Base-by-base conservation (phyloP, 2,797 vertebrate species). In the Scolopax bukidnonensis region DNA sequence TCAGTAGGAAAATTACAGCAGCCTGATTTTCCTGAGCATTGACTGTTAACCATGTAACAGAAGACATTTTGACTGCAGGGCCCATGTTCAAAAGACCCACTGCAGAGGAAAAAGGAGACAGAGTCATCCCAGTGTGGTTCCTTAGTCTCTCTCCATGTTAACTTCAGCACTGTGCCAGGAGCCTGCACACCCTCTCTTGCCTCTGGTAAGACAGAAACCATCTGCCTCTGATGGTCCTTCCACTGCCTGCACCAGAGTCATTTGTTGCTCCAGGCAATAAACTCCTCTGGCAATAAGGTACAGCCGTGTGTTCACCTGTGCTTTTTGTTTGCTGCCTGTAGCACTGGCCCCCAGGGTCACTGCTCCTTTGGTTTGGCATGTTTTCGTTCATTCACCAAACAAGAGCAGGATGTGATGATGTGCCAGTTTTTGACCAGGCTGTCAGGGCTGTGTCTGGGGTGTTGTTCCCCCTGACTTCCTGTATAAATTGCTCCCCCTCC, bases 241-340 rank as follows among this genome's bases (percentile, higher is more conserved):
- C 15, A 12, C 50, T 16, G 13, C 24, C 9, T 6, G 27, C 25
- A 6, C 2, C 6, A 51, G 23, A 60, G 19, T 41, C 8, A 0
- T 27, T 48, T 48, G 27, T 77, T 90, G 78, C 57, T 76, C 33
- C 33, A 45, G 65, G 82, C 43, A 75, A 10, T 23, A 47, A 11
- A 47, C 16, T 48, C 9, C 45, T 64, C 28, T 53, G 59, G 53
- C 32, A 19, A 3, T 41, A 54, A 54, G n/a, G 54, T 36, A 40
- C 40, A 36, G 27, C 68, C 0, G 1, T 33, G 64, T 9, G 3
- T 3, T 2, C 32, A 24, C 0, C 1, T 2, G 1, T 21, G 54
- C 1, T 1, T 40, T 77, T 81, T 53, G 5, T 23, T 41, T 32
- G 51, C 41, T 41, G 40, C 23, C 60, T 60, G 15, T 13, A 71